Base-by-base conservation (phyloP, 2,113 vertebrate genomes). In the Thymallus thymallus region DNA sequence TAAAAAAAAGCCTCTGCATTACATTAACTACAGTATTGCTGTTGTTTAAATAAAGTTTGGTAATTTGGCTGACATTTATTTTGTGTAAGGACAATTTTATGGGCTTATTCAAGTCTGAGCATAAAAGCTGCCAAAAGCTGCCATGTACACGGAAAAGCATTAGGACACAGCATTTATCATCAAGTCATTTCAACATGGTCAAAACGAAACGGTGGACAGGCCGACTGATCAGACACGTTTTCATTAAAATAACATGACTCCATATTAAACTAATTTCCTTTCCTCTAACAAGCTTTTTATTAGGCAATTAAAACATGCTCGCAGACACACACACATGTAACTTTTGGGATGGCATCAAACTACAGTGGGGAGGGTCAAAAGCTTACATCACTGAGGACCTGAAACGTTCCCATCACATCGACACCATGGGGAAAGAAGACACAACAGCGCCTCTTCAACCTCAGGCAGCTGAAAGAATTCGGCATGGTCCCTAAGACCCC, bases 21-120 rank as follows among this genome's bases (percentile, higher is more conserved):
- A 79, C 85, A 80, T 83, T 85, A 85, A 84, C 73, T 83, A 76
- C 82, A 82, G 77, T 72, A 71, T 58, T 64, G 81, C 73, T 30
- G 79, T 84, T 85, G 73, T 87, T 88, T 84, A 75, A 75, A 80
- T 85, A 67, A 71, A 41, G 62, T 41, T 65, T 29, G 30, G 69
- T 73, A 78, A 80, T 84, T 82, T 85, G 75, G 77, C 76, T 82
- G 82, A 85, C 83, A 79, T 89, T 81, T 74, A 86, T 83, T 82
- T 68, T 23, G 63, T 68, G 69, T 76, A 77, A 51, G 82, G 79
- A 82, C 32, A 74, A 61, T 80, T 90, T 89, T 84, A 88, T 75
- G 75, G 72, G 82, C 46, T 72, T 72, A 63, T 62, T 72, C 32
- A 14, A 82, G 73, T 80, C 80, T 3, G 45, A 86, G 72, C 69